Base-by-base conservation (phyloP, 2,797 vertebrate genomes). In the Tachyglossus aculeatus region DNA sequence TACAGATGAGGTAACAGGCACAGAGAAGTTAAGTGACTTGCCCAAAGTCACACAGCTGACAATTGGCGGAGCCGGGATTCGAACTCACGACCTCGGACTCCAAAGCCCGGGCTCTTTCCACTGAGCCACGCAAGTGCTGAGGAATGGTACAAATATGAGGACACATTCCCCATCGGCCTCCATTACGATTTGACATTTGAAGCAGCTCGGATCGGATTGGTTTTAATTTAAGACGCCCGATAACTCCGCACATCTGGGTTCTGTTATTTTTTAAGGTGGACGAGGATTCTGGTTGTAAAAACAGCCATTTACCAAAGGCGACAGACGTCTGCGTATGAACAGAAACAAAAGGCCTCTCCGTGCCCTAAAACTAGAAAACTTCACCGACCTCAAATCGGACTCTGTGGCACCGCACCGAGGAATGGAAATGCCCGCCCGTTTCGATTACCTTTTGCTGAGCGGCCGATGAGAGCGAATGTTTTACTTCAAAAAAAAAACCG, bases 191-290 rank as follows among this genome's bases (percentile, higher is more conserved):
- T n/a, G n/a, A n/a, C n/a, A n/a, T n/a, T n/a, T n/a, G n/a, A n/a
- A n/a, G n/a, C n/a, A n/a, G n/a, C n/a, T n/a, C n/a, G n/a, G n/a
- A n/a, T n/a, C n/a, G n/a, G n/a, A n/a, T n/a, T n/a, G n/a, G n/a
- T n/a, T n/a, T n/a, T n/a, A n/a, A n/a, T n/a, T n/a, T n/a, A n/a
- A n/a, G n/a, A n/a, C n/a, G n/a, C 83, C 55, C 77, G 52, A 60
- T 66, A 88, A 91, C 69, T 81, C 71, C 55, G 13, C 51, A 83
- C 92, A 91, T 86, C 88, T 91, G 92, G 54, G 67, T 74, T 81
- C 72, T 88, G 75, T 92, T 91, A 87, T 83, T 82, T 81, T n/a
- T 80, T 78, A 81, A 73, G 70, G 68, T 59, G 78, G 78, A 73
- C 60, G 74, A 78, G 70, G 70, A 74, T 77, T 62, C 45, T 51